Conservation (phyloP, 2,797 vertebrate species). For the Dipus sagitta region DNA sequence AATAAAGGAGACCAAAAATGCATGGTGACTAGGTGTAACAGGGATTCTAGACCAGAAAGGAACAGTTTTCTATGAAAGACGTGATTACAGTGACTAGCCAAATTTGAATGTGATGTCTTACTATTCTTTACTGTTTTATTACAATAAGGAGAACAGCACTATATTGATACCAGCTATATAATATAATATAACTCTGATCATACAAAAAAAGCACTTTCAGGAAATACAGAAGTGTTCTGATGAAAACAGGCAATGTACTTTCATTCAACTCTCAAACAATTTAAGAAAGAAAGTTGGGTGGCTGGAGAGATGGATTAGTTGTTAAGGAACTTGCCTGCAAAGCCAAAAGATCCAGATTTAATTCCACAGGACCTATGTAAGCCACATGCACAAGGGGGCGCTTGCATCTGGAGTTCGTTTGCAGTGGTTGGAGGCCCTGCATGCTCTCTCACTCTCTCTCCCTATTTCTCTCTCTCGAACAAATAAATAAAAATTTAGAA, state of each 20-base stretch:
- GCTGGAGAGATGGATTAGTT: too few species aligned
- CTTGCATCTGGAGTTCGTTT: too few species aligned
- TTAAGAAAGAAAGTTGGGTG: not conserved
- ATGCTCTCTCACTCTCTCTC: too few species aligned
- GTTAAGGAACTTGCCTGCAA: too few species aligned
- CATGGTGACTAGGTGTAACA: not conserved
- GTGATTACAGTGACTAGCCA: slow-evolving; percentile 13
- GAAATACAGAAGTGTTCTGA: slow-evolving; percentile 22
- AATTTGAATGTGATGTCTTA: slow-evolving; percentile 32
- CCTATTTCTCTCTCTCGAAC: too few species aligned
- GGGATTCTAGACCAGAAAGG: not conserved
- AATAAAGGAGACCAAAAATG: slow-evolving; percentile 19
- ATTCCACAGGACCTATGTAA: too few species aligned
- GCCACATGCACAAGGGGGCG: too few species aligned
- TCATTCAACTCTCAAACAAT: not conserved
- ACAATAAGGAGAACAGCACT: not conserved
- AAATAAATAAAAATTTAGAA: too few species aligned
- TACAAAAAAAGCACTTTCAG: not conserved
- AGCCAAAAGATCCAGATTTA: too few species aligned
- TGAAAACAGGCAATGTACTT: not conserved
- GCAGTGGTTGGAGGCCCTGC: too few species aligned
- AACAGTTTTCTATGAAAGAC: not conserved
- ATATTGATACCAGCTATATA: not conserved
- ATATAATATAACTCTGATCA: not conserved
- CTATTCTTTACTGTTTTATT: not conserved